These are phyloP conservation scores for Urophycis tenuis DNA, from an alignment of 2,797 vertebrate genomes.

Conservation along the genomic window DNA sequence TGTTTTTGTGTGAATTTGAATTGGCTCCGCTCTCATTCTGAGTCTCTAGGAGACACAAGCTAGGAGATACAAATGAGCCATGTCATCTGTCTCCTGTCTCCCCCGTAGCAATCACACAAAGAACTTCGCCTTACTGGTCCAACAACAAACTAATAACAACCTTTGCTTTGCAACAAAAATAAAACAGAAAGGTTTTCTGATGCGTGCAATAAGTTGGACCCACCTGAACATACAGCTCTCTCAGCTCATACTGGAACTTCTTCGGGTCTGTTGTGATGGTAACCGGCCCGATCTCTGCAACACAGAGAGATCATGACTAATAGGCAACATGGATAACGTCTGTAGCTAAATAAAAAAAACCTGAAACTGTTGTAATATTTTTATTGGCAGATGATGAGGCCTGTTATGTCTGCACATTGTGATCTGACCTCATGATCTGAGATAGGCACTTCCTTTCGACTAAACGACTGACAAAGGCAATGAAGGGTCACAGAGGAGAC, in stretches of 20 bases:
- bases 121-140: conserved; percentile 16
- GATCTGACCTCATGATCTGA: conserved; percentile 30
- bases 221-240: conserved; percentile 98
- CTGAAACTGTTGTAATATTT: conserved; percentile 56
- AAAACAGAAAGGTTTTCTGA: conserved; percentile 13
- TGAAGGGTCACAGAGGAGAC: conserved; percentile 15
- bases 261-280: conserved; percentile 98
- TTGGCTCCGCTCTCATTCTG: not conserved
- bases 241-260: conserved; percentile 96
- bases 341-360: conserved; percentile 38
- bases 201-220: conserved; percentile 54
- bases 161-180: too few species aligned
- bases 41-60: too few species aligned
- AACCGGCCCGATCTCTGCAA: conserved; percentile 93
- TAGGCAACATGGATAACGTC: not conserved
- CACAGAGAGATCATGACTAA: conserved; percentile 46
- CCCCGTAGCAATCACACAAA: conserved; percentile 29
- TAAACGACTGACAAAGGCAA: conserved; percentile 27
- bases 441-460: conserved; percentile 31
- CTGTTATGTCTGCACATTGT: conserved; percentile 53
- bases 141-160: too few species aligned
- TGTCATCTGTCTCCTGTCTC: conserved; percentile 27
- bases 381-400: conserved; percentile 49
- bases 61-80: not conserved
- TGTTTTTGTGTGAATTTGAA: conserved; percentile 6